Base-by-base conservation (phyloP, 2,797 vertebrate genomes). In the Alosa sapidissima region DNA sequence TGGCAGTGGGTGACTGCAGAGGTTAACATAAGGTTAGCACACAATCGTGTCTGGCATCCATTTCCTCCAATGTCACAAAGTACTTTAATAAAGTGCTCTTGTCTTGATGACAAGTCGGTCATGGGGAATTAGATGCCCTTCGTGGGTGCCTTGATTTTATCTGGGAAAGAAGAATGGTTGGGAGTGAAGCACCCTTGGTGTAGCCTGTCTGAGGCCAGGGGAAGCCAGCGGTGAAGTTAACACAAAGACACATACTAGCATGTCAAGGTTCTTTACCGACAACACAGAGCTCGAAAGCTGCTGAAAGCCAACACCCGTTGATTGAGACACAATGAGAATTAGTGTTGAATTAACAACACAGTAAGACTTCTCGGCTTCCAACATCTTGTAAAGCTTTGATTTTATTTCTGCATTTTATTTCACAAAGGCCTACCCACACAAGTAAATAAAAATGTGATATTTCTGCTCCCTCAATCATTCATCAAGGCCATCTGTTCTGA, bases 31-130 rank as follows among this genome's bases (percentile, higher is more conserved):
- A 84, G 86, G 90, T 90, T 87, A 89, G 83, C 85, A 87, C 89
- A 91, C 88, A 91, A 89, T 89, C 85, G 82, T 86, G 89, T 90
- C 90, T 90, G 90, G 88, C 89, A 91, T 88, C 89, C 81, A 91
- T 93, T 93, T 93, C 88, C 90, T 89, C 75, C 86, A 83, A 87
- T 89, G 92, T 93, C 92, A 94, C 85, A 91, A 91, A 89, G 86
- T 82, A 87, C 88, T 87, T 84, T 89, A 91, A 92, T 90, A 90
- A 92, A 92, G 90, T 84, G 83, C 86, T 89, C 88, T 89, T 81
- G 88, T 90, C 86, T 88, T 81, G 11, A 84, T 89, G 89, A 91
- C 89, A 89, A 91, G 91, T 89, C 88, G 85, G 82, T 89, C 88
- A 33, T 45, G 87, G 81, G 86, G 85, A 78, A 72, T 81, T 85